Conservation (phyloP, 2,888 invertebrate genomes). For the Epistrophe eligans region DNA sequence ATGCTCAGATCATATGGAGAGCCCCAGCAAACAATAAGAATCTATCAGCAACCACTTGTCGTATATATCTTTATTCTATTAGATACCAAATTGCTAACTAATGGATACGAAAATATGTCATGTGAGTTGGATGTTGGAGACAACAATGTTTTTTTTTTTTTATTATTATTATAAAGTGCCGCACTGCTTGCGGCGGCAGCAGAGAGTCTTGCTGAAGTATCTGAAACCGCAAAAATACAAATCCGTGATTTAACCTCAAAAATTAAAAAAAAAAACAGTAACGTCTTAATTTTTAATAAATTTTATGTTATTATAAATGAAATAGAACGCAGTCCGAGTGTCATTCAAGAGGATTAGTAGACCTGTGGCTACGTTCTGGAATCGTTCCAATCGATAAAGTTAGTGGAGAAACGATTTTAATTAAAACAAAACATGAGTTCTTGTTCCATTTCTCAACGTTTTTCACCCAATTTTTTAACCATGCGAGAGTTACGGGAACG, state of each 20-base stretch:
- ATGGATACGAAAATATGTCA: constrained; percentile 64
- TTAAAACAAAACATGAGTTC: no score
- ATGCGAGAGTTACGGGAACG: no score
- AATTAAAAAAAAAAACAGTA: not conserved
- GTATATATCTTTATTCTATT: constrained; percentile 36
- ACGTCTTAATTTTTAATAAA: no score
- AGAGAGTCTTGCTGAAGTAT: not conserved
- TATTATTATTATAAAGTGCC: not conserved
- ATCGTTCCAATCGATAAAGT: no score
- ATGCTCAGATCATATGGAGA: not conserved
- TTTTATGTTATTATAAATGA: no score
- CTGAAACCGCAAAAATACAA: constrained; percentile 11
- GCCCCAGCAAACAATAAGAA: constrained; percentile 45
- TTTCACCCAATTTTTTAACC: no score
- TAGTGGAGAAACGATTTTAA: no score
- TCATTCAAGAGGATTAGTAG: no score
- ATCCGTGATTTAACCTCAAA: not conserved
- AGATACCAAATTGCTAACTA: constrained; percentile 52
- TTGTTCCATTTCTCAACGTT: no score
- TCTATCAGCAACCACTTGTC: constrained; percentile 31
- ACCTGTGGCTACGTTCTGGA: no score
- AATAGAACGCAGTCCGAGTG: no score
- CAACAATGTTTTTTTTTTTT: constrained; percentile 17
- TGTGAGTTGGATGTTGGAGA: constrained; percentile 16
- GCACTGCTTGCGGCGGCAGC: not conserved